Evolutionary conservation across 2,113 vertebrate genomes (phyloP).

Genomic region (Silurus asotus): DNA sequence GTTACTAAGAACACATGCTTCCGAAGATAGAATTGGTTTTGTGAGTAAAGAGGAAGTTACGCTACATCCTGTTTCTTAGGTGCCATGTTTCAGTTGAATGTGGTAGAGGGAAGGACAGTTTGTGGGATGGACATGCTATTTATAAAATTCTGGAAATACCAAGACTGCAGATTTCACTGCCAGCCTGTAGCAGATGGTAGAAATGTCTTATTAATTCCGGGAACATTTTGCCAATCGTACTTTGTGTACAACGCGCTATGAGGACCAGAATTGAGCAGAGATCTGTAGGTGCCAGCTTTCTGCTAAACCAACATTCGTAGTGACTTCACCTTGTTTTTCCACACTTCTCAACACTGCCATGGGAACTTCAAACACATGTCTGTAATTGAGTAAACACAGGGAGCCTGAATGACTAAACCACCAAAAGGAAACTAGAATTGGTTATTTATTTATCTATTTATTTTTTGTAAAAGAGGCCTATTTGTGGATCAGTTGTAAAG

Average conservation of each 20-base stretch:
- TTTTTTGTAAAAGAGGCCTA: neutral
- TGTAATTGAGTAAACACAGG: conserved; percentile 32
- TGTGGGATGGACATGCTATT: conserved; percentile 52
- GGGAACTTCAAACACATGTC: conserved; percentile 38
- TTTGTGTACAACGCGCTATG: conserved; percentile 1
- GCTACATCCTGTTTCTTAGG: conserved; percentile 50
- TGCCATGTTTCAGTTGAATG: conserved; percentile 47
- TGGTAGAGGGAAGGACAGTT: conserved; percentile 30
- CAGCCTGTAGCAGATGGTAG: conserved; percentile 53
- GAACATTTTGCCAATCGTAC: conserved; percentile 31
- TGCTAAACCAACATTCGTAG: conserved; percentile 21
- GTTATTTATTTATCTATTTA: too few species aligned
- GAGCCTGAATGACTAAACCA: conserved; percentile 25
- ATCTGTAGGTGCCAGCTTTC: conserved; percentile 14
- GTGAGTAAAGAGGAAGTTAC: conserved; percentile 45
- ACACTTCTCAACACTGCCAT: conserved; percentile 31
- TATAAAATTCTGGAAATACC: conserved; percentile 57
- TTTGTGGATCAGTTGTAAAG: conserved; percentile 4
- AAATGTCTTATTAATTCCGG: conserved; percentile 38
- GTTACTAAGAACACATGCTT: neutral
- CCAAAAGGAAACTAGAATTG: neutral
- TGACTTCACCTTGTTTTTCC: conserved; percentile 24
- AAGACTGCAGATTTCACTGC: conserved; percentile 37
- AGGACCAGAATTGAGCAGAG: neutral
- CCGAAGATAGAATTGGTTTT: conserved; percentile 10